Evolutionary conservation across 1,140 invertebrate genomes (phyloP).

Genomic region (Carposina sasakii): DNA sequence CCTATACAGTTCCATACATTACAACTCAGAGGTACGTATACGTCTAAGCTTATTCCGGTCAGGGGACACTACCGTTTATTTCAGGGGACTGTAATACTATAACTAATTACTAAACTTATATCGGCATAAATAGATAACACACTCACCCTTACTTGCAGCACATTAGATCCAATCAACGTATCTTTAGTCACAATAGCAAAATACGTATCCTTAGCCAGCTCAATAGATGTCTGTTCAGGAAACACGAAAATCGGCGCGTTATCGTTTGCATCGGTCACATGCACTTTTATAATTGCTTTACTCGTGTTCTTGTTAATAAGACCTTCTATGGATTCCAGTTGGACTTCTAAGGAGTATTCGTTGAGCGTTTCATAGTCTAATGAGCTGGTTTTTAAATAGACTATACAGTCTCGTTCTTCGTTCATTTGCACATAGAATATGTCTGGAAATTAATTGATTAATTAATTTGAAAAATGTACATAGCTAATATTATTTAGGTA

Average conservation of each 20-base stretch:
- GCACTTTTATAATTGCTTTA: constrained; percentile 83
- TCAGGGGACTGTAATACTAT: too few relatives aligned
- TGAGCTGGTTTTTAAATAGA: constrained; percentile 77
- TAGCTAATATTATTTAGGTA: too few relatives aligned
- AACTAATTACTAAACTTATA: too few relatives aligned
- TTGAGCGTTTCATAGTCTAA: constrained; percentile 84
- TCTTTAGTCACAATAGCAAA: constrained; percentile 78
- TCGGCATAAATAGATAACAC: too few relatives aligned
- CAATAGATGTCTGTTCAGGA: constrained; percentile 71
- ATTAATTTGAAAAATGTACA: too few relatives aligned
- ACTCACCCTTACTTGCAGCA: constrained; percentile 81
- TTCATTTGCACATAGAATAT: constrained; percentile 83
- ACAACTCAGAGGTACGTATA: too few relatives aligned
- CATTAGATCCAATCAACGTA: constrained; percentile 80
- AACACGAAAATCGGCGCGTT: constrained; percentile 88
- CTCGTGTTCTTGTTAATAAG: constrained; percentile 83
- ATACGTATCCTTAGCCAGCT: constrained; percentile 57
- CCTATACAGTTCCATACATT: too few relatives aligned
- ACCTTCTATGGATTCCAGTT: constrained; percentile 82
- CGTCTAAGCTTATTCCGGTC: too few relatives aligned
- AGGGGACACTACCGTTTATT: too few relatives aligned
- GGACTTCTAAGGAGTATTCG: constrained; percentile 83
- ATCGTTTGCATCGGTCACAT: constrained; percentile 90
- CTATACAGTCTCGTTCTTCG: constrained; percentile 84
- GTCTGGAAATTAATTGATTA: constrained; percentile 64